Percentiles rank a stretch among this genome's conserved stretches.
phyloP scores from a whole-genome alignment of 2,888 invertebrate genomes.

The Heliconius sara region DNA sequence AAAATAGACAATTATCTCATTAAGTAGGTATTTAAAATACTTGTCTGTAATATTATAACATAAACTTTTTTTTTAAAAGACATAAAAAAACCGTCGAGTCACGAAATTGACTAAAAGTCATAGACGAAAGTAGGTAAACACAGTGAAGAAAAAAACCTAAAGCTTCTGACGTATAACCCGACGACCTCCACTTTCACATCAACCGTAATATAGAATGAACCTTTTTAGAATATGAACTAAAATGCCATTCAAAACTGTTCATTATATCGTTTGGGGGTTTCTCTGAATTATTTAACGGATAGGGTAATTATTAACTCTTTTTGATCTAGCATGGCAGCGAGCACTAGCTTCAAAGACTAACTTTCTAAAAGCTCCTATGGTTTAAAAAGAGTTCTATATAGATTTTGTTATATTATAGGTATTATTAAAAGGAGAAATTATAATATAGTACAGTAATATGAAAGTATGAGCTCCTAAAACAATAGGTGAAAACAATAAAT shows the following conservation, averaged over 20 bases:
- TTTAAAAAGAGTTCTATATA: not conserved
- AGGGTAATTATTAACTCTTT: not conserved
- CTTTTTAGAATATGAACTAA: constrained; percentile 54
- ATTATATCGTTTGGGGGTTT: not conserved
- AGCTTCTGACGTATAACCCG: constrained; percentile 64
- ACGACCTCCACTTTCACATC: constrained; percentile 70
- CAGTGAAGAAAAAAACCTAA: constrained; percentile 54
- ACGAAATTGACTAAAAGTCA: constrained; percentile 38
- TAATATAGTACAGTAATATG: too few relatives aligned
- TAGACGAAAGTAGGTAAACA: constrained; percentile 52
- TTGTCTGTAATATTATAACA: not conserved
- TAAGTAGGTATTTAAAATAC: not conserved
- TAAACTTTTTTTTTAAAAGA: not conserved
- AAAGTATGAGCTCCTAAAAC: too few relatives aligned
- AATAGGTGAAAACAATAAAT: too few relatives aligned
- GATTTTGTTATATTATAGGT: too few relatives aligned
- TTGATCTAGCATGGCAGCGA: not conserved
- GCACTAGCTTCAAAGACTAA: not conserved
- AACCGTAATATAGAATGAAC: constrained; percentile 62
- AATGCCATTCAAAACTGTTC: constrained; percentile 36
- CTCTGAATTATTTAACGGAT: not conserved
- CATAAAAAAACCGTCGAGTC: not conserved
- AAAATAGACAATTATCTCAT: too few relatives aligned
- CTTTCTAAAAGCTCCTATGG: too few relatives aligned
- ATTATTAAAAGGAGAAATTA: too few relatives aligned